Evolutionary conservation across 2,113 vertebrate genomes (phyloP).

Genomic region (Ochotona curzoniae): DNA sequence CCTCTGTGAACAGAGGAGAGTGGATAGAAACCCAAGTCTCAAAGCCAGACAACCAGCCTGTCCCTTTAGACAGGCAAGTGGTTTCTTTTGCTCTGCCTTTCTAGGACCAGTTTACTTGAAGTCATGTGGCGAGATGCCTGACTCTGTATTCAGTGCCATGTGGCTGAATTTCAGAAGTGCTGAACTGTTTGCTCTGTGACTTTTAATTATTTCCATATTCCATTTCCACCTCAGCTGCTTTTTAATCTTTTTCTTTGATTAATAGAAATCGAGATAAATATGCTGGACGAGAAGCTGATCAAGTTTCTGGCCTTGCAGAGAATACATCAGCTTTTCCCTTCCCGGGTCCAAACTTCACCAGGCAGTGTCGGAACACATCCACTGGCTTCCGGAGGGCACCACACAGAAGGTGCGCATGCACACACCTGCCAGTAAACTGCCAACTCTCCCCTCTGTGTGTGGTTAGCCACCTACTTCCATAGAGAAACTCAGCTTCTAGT

Average conservation of each 20-base stretch:
- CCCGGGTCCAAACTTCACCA: conserved; percentile 87
- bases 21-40: neutral
- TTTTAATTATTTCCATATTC: conserved; percentile 20
- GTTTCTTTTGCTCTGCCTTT: neutral
- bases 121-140: neutral
- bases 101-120: neutral
- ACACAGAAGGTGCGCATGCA: conserved; percentile 87
- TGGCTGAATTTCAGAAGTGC: conserved; percentile 25
- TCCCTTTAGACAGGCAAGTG: neutral
- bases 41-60: neutral
- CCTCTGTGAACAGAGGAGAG: neutral
- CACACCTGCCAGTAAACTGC: neutral
- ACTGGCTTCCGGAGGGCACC: conserved; percentile 84
- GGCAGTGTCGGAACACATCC: conserved; percentile 85
- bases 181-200: neutral
- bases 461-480: neutral
- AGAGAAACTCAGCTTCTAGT: conserved; percentile 35
- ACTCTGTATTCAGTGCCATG: neutral
- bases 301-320: conserved; percentile 97
- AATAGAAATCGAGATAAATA: conserved; percentile 95
- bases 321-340: conserved; percentile 96
- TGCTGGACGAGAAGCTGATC: conserved; percentile 95
- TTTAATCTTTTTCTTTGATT: conserved; percentile 83
- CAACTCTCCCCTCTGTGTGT: conserved; percentile 16
- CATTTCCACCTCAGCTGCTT: conserved; percentile 68